phyloP scores from a whole-genome alignment of 2,888 invertebrate genomes.

The Mactromeris polynyma region DNA sequence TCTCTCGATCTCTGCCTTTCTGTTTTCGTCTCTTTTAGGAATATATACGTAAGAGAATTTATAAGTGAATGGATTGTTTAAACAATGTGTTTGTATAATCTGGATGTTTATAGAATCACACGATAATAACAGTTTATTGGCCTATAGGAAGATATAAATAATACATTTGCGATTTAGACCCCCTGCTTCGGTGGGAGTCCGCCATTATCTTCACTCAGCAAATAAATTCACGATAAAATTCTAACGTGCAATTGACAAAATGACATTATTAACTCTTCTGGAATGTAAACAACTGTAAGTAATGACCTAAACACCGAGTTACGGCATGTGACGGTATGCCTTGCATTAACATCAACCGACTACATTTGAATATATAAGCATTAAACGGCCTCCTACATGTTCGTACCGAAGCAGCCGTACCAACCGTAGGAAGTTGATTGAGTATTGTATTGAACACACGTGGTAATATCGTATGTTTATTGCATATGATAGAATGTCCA shows the following conservation, averaged over 20 bases:
- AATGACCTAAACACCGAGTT: neutral
- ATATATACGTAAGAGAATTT: no score
- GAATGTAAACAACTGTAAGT: constrained; percentile 7
- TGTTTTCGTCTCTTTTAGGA: no score
- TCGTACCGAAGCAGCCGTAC: neutral
- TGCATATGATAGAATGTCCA: neutral
- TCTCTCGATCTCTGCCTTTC: no score
- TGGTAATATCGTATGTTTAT: neutral
- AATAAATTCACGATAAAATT: constrained; percentile 19
- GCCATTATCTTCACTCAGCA: constrained; percentile 12
- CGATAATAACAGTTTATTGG: neutral
- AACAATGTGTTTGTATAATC: neutral
- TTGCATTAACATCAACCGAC: neutral
- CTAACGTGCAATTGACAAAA: constrained; percentile 9
- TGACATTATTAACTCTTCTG: constrained; percentile 13
- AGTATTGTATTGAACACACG: neutral
- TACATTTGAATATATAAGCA: neutral
- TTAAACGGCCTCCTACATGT: constrained; percentile 11
- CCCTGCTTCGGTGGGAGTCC: neutral
- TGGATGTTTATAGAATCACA: neutral
- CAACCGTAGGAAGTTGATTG: neutral
- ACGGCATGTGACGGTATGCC: neutral
- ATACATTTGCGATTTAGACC: neutral
- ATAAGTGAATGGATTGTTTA: no score
- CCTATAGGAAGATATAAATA: constrained; percentile 1